Percentiles rank a stretch among this genome's conserved stretches.
phyloP scores from a whole-genome alignment of 1,140 invertebrate genomes.

The Pseudomyrmex concolor region DNA sequence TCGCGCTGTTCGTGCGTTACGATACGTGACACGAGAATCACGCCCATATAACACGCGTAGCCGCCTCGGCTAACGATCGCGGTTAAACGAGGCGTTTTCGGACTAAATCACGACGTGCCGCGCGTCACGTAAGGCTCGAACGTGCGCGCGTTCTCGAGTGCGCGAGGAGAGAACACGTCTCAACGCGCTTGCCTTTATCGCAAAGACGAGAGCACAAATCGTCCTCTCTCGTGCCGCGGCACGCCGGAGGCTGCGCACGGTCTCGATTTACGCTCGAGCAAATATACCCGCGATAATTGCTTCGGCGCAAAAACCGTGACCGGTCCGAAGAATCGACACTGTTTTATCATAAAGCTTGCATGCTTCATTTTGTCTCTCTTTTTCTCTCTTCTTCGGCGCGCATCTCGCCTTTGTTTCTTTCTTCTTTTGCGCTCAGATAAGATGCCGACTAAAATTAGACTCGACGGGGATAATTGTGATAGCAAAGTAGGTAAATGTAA shows the following conservation, averaged over 20 bases:
- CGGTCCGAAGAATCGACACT: slow-evolving; percentile 2
- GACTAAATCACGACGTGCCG: slow-evolving; percentile 54
- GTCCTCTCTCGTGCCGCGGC: slow-evolving; percentile 8
- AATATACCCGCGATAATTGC: slow-evolving; percentile 50
- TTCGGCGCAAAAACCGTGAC: slow-evolving; percentile 31
- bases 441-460: slow-evolving; percentile 24
- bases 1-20: slow-evolving; percentile 11
- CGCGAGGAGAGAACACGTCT: background rate
- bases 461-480: slow-evolving; percentile 4
- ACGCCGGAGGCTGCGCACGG: slow-evolving; percentile 14
- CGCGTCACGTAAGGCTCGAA: slow-evolving; percentile 20
- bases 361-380: slow-evolving; percentile 21
- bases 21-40: slow-evolving; percentile 58
- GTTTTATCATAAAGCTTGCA: slow-evolving; percentile 26
- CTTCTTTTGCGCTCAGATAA: background rate
- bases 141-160: slow-evolving; percentile 4
- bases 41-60: slow-evolving; percentile 41
- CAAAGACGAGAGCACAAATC: slow-evolving; percentile 5
- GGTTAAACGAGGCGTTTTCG: slow-evolving; percentile 40
- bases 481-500: slow-evolving; percentile 29
- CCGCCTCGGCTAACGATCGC: slow-evolving; percentile 55
- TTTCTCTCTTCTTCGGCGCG: background rate
- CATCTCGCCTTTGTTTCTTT: too few relatives aligned
- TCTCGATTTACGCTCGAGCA: slow-evolving; percentile 37
- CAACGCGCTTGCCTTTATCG: slow-evolving; percentile 27